Conservation (phyloP, 1,140 invertebrate species). For the Dinoponera quadriceps region DNA sequence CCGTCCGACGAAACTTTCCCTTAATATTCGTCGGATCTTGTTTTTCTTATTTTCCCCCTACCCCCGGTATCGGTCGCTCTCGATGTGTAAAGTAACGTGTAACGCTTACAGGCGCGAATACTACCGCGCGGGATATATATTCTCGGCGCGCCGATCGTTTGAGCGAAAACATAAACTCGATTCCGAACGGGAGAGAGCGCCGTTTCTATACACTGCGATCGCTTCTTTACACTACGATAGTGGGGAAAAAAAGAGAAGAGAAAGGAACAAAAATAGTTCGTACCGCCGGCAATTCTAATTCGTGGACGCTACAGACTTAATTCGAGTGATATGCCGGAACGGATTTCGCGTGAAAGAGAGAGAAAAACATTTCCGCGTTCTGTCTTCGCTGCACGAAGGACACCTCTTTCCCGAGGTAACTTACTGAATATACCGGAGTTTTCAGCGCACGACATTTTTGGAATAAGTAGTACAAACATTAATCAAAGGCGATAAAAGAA, state of each 20-base stretch:
- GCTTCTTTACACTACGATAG: neutral
- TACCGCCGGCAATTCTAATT: neutral
- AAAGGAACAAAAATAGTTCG: slow-evolving; percentile 1
- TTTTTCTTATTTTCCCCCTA: slow-evolving; percentile 1
- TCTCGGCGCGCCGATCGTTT: slow-evolving; percentile 7
- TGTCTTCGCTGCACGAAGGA: neutral
- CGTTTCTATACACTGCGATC: too few species aligned
- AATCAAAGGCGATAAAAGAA: too few species aligned
- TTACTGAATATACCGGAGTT: too few species aligned
- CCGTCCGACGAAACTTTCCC: slow-evolving; percentile 47
- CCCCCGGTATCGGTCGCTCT: slow-evolving; percentile 14
- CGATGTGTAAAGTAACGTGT: slow-evolving; percentile 17
- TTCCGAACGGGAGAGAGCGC: neutral
- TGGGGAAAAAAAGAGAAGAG: slow-evolving; percentile 5
- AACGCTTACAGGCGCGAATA: slow-evolving; percentile 1
- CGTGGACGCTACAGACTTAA: neutral
- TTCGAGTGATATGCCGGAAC: neutral
- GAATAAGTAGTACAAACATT: too few species aligned
- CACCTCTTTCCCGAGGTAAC: neutral
- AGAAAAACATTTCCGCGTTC: neutral
- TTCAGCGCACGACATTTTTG: too few species aligned
- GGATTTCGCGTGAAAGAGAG: neutral
- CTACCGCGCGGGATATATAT: slow-evolving; percentile 19
- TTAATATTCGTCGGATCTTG: slow-evolving; percentile 51
- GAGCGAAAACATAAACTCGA: neutral